Percentiles rank a stretch among this genome's conserved stretches.
phyloP scores from a whole-genome alignment of 2,797 vertebrate species.

The Xenentodon cancila region DNA sequence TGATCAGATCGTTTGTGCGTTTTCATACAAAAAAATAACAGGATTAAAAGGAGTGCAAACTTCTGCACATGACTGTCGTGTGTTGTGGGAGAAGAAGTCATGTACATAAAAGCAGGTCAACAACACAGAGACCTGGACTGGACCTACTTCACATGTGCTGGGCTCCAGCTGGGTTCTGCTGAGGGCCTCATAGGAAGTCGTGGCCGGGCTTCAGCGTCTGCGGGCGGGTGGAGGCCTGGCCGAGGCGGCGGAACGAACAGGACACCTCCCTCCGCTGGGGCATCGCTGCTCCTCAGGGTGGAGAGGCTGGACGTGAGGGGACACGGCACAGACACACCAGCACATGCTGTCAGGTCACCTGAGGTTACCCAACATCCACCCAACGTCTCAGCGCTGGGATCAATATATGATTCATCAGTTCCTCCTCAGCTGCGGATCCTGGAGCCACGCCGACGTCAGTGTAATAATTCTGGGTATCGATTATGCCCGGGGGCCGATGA shows the following conservation, averaged over 20 bases:
- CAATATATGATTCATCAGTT: conserved; percentile 60
- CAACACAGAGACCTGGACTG: too few species aligned
- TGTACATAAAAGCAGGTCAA: too few species aligned
- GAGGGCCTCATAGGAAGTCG: conserved; percentile 79
- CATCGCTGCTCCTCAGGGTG: conserved; percentile 69
- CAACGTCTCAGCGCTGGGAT: conserved; percentile 17
- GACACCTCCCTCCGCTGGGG: conserved; percentile 60
- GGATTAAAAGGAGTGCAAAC: too few species aligned
- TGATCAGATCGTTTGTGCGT: too few species aligned
- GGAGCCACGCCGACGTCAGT: conserved; percentile 15
- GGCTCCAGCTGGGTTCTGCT: conserved; percentile 82
- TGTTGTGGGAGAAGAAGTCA: too few species aligned
- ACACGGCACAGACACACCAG: conserved; percentile 21
- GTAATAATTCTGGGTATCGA: conserved; percentile 38
- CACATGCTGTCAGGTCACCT: conserved; percentile 60
- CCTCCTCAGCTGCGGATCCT: conserved; percentile 5
- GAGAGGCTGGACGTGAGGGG: conserved; percentile 33
- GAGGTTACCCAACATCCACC: conserved; percentile 51
- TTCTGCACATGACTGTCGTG: too few species aligned
- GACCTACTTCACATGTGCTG: conserved; percentile 78
- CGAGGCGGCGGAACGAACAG: conserved; percentile 54
- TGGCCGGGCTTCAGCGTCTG: conserved; percentile 64
- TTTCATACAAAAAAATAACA: too few species aligned
- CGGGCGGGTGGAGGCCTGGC: conserved; percentile 52
- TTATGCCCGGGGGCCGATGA: conserved; percentile 39